phyloP scores from a whole-genome alignment of 2,113 vertebrate genomes.

The Cheirogaleus medius region DNA sequence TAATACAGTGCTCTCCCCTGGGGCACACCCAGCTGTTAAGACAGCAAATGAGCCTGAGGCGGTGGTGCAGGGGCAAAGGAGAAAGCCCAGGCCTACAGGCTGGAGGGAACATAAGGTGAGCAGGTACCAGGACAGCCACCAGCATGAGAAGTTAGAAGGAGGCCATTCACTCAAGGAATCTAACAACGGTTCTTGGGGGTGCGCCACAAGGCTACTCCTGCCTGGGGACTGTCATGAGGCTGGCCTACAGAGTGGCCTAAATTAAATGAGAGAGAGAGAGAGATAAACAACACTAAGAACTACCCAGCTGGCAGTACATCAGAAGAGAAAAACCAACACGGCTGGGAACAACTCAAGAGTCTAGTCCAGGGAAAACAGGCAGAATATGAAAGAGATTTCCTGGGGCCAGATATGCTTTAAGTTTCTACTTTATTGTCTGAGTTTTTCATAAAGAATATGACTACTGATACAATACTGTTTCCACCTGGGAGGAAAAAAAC shows the following conservation, averaged over 20 bases:
- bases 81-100: background rate
- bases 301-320: background rate
- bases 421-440: background rate
- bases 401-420: background rate
- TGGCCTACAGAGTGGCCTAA: background rate
- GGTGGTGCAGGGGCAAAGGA: background rate
- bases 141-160: background rate
- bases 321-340: background rate
- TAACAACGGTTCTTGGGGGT: background rate
- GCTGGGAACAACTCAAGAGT: background rate
- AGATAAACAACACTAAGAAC: background rate
- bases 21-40: background rate
- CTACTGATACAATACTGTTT: background rate
- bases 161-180: background rate
- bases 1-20: background rate
- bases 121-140: background rate
- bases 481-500: background rate
- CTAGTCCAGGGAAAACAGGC: background rate
- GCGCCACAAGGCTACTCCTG: background rate
- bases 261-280: background rate
- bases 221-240: background rate
- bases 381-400: background rate
- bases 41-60: background rate
- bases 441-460: conserved; percentile 46
- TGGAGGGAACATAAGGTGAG: background rate